A percentile compares a stretch with the other conserved stretches of the same genome.
phyloP scores from a whole-genome alignment of 2,888 invertebrate species.

The Andricus quercusramuli region DNA sequence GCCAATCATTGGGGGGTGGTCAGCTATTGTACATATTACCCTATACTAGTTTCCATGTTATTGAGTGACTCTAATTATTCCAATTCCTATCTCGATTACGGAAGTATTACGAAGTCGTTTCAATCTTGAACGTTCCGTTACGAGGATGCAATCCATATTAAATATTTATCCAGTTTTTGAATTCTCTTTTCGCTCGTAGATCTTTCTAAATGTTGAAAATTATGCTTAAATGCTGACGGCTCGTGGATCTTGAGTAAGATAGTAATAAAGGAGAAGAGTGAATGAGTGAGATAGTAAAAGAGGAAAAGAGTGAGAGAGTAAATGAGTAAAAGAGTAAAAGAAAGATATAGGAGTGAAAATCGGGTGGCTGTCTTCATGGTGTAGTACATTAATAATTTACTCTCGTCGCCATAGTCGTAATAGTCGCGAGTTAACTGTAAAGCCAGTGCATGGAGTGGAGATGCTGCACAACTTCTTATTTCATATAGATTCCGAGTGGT shows the following conservation, averaged over 20 bases:
- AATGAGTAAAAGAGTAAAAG: background rate
- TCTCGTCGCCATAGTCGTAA: slow-evolving; percentile 44
- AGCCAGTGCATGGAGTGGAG: slow-evolving; percentile 51
- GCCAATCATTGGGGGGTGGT: too few species aligned
- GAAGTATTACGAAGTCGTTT: slow-evolving; percentile 19
- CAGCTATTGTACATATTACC: too few species aligned
- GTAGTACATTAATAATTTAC: slow-evolving; percentile 53
- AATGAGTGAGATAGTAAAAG: background rate
- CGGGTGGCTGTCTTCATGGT: slow-evolving; percentile 15
- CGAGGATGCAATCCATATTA: slow-evolving; percentile 9
- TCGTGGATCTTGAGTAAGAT: background rate
- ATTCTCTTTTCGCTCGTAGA: background rate
- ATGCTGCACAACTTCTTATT: slow-evolving; percentile 52
- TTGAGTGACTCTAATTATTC: slow-evolving; percentile 7
- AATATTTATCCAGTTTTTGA: background rate
- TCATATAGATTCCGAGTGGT: slow-evolving; percentile 45
- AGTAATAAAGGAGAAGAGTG: background rate
- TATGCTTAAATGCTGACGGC: slow-evolving; percentile 2
- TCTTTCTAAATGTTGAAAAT: slow-evolving; percentile 15
- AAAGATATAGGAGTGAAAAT: slow-evolving; percentile 13
- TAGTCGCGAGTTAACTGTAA: slow-evolving; percentile 56
- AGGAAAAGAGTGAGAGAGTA: background rate
- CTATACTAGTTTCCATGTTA: background rate
- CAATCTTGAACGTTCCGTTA: slow-evolving; percentile 25
- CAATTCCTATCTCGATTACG: slow-evolving; percentile 2